Conservation (phyloP, 2,797 vertebrate species). For the Rhyacichthys aspro region DNA sequence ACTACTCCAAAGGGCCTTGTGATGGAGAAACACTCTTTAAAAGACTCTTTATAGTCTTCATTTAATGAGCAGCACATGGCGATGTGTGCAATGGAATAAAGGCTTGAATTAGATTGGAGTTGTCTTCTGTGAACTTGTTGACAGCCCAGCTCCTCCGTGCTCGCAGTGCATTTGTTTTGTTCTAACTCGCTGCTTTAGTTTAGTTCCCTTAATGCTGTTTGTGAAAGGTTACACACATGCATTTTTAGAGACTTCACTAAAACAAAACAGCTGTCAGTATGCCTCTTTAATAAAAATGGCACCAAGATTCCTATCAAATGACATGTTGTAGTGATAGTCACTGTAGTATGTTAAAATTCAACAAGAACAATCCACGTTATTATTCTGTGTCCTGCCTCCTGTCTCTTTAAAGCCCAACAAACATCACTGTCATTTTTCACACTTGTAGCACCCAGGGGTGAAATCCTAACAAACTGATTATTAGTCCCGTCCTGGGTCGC, state of each 20-base stretch:
- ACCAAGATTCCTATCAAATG: too few relatives aligned
- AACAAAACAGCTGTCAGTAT: too few relatives aligned
- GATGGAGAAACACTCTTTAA: slow-evolving; percentile 44
- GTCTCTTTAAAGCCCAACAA: slow-evolving; percentile 19
- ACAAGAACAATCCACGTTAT: not conserved
- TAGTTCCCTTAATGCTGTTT: not conserved
- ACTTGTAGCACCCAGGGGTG: slow-evolving; percentile 52
- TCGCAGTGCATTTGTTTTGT: not conserved
- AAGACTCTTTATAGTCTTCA: slow-evolving; percentile 36
- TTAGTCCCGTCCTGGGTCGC: slow-evolving; percentile 49
- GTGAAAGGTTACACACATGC: not conserved
- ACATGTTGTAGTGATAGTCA: too few relatives aligned
- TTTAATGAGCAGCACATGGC: slow-evolving; percentile 63
- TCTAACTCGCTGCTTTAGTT: too few relatives aligned
- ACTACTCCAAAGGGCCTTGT: slow-evolving; percentile 56
- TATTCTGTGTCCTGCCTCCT: slow-evolving; percentile 5
- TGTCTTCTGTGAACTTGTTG: slow-evolving; percentile 45
- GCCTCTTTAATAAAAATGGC: too few relatives aligned
- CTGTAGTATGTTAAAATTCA: not conserved
- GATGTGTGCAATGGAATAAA: slow-evolving; percentile 40
- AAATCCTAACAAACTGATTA: slow-evolving; percentile 63
- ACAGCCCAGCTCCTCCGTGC: not conserved
- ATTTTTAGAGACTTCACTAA: too few relatives aligned
- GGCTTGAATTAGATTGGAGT: slow-evolving; percentile 45
- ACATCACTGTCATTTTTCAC: slow-evolving; percentile 36